Evolutionary conservation across 2,797 vertebrate species (phyloP), one percentile per base, ranked within the genome.

Genomic region (Microchirus variegatus): DNA sequence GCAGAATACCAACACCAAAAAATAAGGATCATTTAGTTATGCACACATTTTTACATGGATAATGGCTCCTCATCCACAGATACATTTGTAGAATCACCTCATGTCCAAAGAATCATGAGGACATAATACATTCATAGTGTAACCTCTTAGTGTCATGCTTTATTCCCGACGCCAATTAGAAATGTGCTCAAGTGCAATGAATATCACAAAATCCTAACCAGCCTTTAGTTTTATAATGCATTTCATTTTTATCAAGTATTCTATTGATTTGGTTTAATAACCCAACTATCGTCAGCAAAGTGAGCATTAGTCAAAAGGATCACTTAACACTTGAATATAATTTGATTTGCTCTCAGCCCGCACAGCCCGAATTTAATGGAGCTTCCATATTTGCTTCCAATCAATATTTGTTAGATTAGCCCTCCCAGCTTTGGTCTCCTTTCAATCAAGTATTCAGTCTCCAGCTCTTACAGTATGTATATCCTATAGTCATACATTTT

Each of bases 321-420:
- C 38, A 44, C 60, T 62, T 19, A 57, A 37, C 19, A 14, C 14
- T 61, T 55, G 31, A 31, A 31, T 31, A 31, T 31, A 3, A 31
- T 31, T 31, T 6, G 22, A 67, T 61, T 51, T 60, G 63, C 67
- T 63, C 67, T 53, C 2, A 12, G 37, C 40, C 53, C 50, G 35
- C 62, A 53, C 9, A 2, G 52, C 57, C 36, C 40, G 52, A 58
- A 68, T 65, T 73, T 77, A 61, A 66, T 44, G 42, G 16, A 11
- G 10, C 18, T 46, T 44, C 42, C 40, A 31, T 53, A 66, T 74
- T 67, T 67, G 35, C 62, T 49, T 16, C 36, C n/a, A 42, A 63
- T 73, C 59, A 73, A 80, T 67, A 70, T 59, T 70, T 60, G 36
- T 63, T 17, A 26, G 47, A 76, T 73, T 45, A 57, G 38, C 48